A percentile compares a stretch with the other conserved stretches of the same genome.
Evolutionary conservation across 2,797 vertebrate genomes (phyloP).

Genomic region (Echeneis naucrates): DNA sequence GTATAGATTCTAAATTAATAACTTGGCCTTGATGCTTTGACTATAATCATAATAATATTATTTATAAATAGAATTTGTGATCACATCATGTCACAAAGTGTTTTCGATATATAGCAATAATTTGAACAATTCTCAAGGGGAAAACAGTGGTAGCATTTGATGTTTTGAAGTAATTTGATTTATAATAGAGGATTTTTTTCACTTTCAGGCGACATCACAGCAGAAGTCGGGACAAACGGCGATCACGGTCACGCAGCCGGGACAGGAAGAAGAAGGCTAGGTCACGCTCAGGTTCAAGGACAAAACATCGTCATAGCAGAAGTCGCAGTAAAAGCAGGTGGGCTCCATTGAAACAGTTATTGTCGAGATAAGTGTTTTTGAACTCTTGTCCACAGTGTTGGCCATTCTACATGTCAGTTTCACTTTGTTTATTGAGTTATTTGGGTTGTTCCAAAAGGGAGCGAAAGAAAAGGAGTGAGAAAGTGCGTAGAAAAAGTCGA

Average conservation of each 20-base stretch:
- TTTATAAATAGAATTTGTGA: neutral
- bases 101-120: neutral
- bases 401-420: neutral
- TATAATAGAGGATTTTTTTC: constrained; percentile 28
- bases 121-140: neutral
- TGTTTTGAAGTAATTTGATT: neutral
- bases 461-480: constrained; percentile 92
- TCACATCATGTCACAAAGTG: neutral
- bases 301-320: constrained; percentile 91
- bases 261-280: constrained; percentile 89
- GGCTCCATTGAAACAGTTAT: constrained; percentile 34
- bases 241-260: constrained; percentile 87
- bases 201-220: constrained; percentile 91
- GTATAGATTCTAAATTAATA: neutral
- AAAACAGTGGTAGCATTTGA: neutral
- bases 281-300: constrained; percentile 92
- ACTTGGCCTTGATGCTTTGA: too few relatives aligned
- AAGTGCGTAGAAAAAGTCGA: constrained; percentile 91
- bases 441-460: constrained; percentile 83
- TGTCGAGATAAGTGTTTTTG: neutral
- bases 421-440: constrained; percentile 21
- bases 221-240: constrained; percentile 91
- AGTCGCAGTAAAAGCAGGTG: constrained; percentile 94
- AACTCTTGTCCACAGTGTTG: neutral
- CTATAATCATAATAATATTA: too few relatives aligned